Evolutionary conservation across 2,888 invertebrate genomes (phyloP).

Genomic region (Galeopsomyia nigrocyanea): DNA sequence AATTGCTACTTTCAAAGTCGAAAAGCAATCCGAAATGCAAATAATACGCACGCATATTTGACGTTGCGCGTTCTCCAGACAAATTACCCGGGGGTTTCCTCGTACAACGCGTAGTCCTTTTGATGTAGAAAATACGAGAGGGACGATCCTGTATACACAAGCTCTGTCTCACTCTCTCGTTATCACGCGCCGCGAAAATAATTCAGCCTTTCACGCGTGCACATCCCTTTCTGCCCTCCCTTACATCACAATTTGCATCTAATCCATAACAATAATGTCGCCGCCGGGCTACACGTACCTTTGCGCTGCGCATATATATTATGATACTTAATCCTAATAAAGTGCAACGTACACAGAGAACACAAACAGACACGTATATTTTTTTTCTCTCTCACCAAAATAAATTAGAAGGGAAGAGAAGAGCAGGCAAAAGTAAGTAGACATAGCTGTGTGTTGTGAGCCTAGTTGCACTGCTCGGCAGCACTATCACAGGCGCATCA

Average conservation of each 20-base stretch:
- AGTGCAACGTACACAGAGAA: too few species aligned
- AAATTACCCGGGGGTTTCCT: too few species aligned
- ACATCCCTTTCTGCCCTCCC: neutral
- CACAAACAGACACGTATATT: too few species aligned
- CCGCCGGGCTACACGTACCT: neutral
- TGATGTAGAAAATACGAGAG: too few species aligned
- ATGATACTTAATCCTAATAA: too few species aligned
- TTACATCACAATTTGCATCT: constrained; percentile 30
- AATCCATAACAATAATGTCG: constrained; percentile 33
- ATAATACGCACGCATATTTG: too few species aligned
- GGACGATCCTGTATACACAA: neutral
- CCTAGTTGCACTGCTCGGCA: constrained; percentile 11
- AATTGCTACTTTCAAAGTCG: too few species aligned
- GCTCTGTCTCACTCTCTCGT: neutral
- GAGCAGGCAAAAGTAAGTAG: constrained; percentile 62
- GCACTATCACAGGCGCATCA: constrained; percentile 21
- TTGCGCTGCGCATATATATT: too few species aligned
- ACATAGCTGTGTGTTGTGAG: constrained; percentile 61
- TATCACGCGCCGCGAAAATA: neutral
- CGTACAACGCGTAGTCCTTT: too few species aligned
- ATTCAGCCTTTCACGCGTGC: neutral
- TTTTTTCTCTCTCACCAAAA: constrained; percentile 64
- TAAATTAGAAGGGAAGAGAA: constrained; percentile 62
- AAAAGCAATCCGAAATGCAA: too few species aligned
- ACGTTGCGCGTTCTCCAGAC: too few species aligned